Evolutionary conservation across 2,888 invertebrate genomes (phyloP).

Genomic region (Tortricodes alternella): DNA sequence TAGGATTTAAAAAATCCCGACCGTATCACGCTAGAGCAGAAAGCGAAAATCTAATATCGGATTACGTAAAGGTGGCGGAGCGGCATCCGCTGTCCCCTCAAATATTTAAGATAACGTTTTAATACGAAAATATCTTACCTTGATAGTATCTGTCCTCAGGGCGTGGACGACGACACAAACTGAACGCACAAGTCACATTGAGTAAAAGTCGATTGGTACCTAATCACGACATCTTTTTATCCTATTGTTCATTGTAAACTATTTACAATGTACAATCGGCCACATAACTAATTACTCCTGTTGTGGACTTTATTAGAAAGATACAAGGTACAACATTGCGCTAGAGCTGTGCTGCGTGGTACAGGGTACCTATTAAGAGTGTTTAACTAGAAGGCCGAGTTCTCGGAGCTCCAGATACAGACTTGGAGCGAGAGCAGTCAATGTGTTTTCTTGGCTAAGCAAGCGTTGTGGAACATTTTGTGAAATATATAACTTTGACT

Average conservation of each 20-base stretch:
- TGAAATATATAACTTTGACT: not conserved
- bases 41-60: constrained; percentile 28
- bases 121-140: constrained; percentile 29
- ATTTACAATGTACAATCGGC: constrained; percentile 17
- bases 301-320: constrained; percentile 11
- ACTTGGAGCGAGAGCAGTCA: constrained; percentile 5
- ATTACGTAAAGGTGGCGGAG: constrained; percentile 13
- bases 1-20: not conserved
- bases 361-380: constrained; percentile 28
- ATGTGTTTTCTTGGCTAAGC: constrained; percentile 18
- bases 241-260: constrained; percentile 35
- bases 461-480: not conserved
- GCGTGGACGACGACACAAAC: constrained; percentile 27
- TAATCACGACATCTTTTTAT: constrained; percentile 36
- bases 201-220: constrained; percentile 28
- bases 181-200: constrained; percentile 29
- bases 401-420: constrained; percentile 19
- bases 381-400: constrained; percentile 31
- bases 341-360: not conserved
- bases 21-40: constrained; percentile 3
- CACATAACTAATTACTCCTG: constrained; percentile 13
- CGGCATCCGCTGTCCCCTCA: not conserved
- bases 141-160: constrained; percentile 3
- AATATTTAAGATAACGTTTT: constrained; percentile 17
- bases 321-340: not conserved